A percentile compares a stretch with the other conserved stretches of the same genome.
These are phyloP conservation scores for Eptatretus burgeri DNA, from an alignment of 2,113 vertebrate genomes.

Conservation along the genomic window DNA sequence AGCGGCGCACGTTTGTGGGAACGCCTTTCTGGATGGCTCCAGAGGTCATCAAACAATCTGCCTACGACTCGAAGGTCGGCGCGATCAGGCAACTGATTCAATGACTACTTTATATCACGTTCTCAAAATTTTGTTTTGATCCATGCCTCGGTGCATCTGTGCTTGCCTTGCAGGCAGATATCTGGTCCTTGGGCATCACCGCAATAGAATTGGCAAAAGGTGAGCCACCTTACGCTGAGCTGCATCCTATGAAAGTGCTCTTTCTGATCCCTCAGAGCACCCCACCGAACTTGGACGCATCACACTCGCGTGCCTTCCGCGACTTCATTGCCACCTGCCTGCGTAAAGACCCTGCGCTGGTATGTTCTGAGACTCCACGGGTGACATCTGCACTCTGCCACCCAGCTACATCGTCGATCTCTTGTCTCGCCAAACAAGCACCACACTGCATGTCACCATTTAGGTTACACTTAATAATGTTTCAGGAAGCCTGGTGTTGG, in stretches of 20 bases:
- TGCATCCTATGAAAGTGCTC: slow-evolving; percentile 3
- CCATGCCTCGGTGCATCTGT: neutral
- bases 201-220: neutral
- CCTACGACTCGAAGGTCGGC: slow-evolving; percentile 52
- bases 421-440: too few species aligned
- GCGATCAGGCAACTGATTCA: neutral
- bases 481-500: too few species aligned
- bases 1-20: slow-evolving; percentile 62
- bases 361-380: too few species aligned
- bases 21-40: slow-evolving; percentile 78
- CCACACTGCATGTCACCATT: too few species aligned
- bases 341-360: neutral
- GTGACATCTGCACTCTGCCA: too few species aligned
- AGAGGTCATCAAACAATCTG: slow-evolving; percentile 70
- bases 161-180: neutral
- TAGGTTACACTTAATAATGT: too few species aligned
- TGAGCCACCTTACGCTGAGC: neutral
- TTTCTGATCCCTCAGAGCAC: neutral
- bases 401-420: too few species aligned
- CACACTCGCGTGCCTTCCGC: neutral
- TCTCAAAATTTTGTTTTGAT: too few species aligned
- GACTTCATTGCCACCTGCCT: neutral
- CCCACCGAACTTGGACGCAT: neutral
- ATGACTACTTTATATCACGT: too few species aligned
- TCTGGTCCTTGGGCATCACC: slow-evolving; percentile 3